Evolutionary conservation across 2,888 invertebrate species (phyloP).

Genomic region (Lycocerus yunnanus): DNA sequence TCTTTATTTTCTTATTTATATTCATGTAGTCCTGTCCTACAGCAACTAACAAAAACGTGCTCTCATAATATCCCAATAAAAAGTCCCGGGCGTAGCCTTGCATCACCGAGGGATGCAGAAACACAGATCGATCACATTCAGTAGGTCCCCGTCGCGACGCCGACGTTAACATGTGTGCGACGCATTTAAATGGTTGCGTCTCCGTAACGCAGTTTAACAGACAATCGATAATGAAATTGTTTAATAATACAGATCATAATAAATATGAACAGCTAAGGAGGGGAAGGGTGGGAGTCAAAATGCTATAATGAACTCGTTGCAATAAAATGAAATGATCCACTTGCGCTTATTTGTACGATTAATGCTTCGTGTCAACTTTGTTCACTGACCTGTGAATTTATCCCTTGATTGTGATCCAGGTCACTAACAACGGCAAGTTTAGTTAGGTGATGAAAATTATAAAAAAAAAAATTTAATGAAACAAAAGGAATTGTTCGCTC

Average conservation of each 20-base stretch:
- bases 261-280: not conserved
- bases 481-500: not conserved
- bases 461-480: not conserved
- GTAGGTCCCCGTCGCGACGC: slow-evolving; percentile 26
- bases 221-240: not conserved
- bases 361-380: slow-evolving; percentile 10
- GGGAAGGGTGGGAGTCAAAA: not conserved
- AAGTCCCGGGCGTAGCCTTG: slow-evolving; percentile 34
- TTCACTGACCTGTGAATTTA: slow-evolving; percentile 19
- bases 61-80: not conserved
- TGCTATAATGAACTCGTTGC: not conserved
- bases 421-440: slow-evolving; percentile 11
- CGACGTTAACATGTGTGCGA: slow-evolving; percentile 19
- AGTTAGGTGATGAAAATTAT: not conserved
- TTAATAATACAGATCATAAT: not conserved
- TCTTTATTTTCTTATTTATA: not conserved
- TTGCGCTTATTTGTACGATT: not conserved
- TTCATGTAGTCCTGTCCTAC: not conserved
- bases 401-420: slow-evolving; percentile 11
- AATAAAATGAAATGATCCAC: not conserved
- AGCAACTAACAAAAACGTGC: not conserved
- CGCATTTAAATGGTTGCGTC: slow-evolving; percentile 8
- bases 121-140: slow-evolving; percentile 31
- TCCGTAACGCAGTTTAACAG: not conserved
- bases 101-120: slow-evolving; percentile 34